A percentile compares a stretch with the other conserved stretches of the same genome.
Evolutionary conservation across 1,140 invertebrate genomes (phyloP).

Genomic region (Micrasema longulum): DNA sequence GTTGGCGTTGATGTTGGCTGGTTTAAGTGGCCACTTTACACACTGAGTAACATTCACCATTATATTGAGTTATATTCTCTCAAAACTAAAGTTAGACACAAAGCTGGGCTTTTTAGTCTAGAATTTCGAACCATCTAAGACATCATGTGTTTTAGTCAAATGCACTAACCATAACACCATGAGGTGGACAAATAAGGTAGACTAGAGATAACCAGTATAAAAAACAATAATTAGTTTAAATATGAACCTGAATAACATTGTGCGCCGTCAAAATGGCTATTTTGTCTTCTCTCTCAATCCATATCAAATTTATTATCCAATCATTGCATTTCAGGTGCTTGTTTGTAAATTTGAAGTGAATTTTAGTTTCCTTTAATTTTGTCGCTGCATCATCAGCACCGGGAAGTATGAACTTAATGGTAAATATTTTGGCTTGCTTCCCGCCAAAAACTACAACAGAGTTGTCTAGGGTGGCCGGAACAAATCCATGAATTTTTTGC

Average conservation of each 20-base stretch:
- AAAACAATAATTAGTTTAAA: constrained; percentile 1
- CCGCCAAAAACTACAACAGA: constrained; percentile 66
- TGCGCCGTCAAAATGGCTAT: constrained; percentile 58
- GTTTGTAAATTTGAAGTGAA: constrained; percentile 37
- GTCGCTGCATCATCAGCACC: constrained; percentile 45
- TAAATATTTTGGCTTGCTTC: constrained; percentile 60
- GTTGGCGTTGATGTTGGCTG: no score
- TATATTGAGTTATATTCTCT: no score
- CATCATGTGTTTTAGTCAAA: no score
- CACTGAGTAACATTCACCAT: no score
- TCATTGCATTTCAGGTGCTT: constrained; percentile 50
- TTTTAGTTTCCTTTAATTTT: constrained; percentile 24
- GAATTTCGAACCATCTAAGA: no score
- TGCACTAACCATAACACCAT: no score
- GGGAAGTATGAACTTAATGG: constrained; percentile 50
- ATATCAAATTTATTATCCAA: constrained; percentile 58
- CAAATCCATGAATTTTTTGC: constrained; percentile 67
- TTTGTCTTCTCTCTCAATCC: constrained; percentile 56
- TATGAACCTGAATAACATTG: constrained; percentile 55
- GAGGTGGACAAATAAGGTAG: no score
- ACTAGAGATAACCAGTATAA: no score
- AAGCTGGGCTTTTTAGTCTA: no score
- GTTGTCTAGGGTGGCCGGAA: constrained; percentile 55
- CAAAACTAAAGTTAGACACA: no score
- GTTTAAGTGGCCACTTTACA: no score